Evolutionary conservation across 2,888 invertebrate species (phyloP).

Genomic region (Tetramorium bicarinatum): DNA sequence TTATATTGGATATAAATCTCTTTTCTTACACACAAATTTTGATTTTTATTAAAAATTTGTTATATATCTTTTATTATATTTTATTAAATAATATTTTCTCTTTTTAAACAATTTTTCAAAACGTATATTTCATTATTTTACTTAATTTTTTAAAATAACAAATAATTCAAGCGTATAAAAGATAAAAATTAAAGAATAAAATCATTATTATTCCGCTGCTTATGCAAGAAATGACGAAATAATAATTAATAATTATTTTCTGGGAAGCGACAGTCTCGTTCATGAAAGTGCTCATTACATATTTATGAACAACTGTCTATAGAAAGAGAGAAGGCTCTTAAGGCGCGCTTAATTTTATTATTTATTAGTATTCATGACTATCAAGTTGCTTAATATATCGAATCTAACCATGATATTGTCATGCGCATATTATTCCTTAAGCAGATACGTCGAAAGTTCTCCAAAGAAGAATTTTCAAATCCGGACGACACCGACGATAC

Average conservation of each 20-base stretch:
- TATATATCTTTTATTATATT: neutral
- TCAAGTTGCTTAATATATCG: slow-evolving; percentile 9
- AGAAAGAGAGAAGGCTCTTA: neutral
- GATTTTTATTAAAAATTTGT: slow-evolving; percentile 5
- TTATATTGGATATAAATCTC: neutral
- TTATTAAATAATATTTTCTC: neutral
- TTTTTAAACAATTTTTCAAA: neutral
- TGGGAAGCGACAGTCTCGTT: neutral
- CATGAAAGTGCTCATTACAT: slow-evolving; percentile 12
- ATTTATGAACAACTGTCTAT: slow-evolving; percentile 19
- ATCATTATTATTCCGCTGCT: neutral
- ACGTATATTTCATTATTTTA: neutral
- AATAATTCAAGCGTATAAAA: neutral
- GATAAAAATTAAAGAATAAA: neutral
- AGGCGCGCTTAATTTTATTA: neutral
- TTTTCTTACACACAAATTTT: neutral
- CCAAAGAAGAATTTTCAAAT: slow-evolving; percentile 84
- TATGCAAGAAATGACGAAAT: slow-evolving; percentile 15
- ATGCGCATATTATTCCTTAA: slow-evolving; percentile 14
- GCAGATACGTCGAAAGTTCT: slow-evolving; percentile 80
- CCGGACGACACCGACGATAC: slow-evolving; percentile 84
- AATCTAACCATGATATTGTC: neutral
- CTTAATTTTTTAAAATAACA: neutral
- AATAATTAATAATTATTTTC: slow-evolving; percentile 13
- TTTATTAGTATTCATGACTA: slow-evolving; percentile 33